phyloP scores from a whole-genome alignment of 2,888 invertebrate species.

The Iphiclides podalirius region DNA sequence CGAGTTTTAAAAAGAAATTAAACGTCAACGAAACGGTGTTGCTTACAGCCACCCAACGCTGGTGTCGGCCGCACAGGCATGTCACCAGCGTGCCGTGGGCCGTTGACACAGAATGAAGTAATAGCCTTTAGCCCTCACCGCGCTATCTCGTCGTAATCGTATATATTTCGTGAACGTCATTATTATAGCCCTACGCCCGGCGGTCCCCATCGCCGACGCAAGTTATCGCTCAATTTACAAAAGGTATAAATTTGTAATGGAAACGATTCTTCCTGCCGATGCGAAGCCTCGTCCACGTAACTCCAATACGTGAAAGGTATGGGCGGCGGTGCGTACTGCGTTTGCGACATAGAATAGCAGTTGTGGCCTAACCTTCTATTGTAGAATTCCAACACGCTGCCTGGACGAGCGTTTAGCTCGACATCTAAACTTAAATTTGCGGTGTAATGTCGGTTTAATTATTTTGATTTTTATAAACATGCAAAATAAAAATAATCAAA shows the following conservation, averaged over 20 bases:
- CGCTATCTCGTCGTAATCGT: conserved; percentile 50
- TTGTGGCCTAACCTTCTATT: no score
- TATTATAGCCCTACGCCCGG: conserved; percentile 48
- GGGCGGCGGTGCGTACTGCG: conserved; percentile 10
- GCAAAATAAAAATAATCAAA: no score
- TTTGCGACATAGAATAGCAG: no score
- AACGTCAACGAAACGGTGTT: conserved; percentile 5
- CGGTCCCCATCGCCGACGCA: conserved; percentile 49
- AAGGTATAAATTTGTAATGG: conserved; percentile 53
- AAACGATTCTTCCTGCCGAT: conserved; percentile 35
- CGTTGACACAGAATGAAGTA: conserved; percentile 48
- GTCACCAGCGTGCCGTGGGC: conserved; percentile 23
- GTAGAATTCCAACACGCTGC: no score
- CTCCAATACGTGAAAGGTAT: conserved; percentile 1
- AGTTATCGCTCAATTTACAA: conserved; percentile 66
- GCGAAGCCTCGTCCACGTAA: conserved; percentile 25
- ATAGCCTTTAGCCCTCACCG: conserved; percentile 33
- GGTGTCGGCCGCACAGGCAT: neutral
- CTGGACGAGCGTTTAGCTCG: no score
- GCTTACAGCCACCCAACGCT: conserved; percentile 5
- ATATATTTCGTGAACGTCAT: conserved; percentile 51
- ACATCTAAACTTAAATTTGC: no score
- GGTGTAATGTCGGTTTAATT: no score
- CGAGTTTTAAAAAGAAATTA: conserved; percentile 18
- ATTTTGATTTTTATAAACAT: no score